A percentile compares a stretch with the other conserved stretches of the same genome.
Conservation (phyloP, 2,113 vertebrate genomes). For the Cygnus buccinator region DNA sequence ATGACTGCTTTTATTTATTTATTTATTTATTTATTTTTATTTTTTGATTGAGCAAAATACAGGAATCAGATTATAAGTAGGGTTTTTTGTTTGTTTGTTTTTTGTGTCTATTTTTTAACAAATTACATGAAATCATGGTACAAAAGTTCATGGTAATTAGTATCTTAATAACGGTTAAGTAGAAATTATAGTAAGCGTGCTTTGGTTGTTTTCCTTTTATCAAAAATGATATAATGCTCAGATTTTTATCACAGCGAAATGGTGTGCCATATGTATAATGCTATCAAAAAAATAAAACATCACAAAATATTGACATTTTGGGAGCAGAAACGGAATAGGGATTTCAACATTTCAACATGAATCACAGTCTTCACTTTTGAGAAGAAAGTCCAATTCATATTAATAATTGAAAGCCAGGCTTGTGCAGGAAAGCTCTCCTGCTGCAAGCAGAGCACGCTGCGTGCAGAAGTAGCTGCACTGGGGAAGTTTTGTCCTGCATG, state of each 20-base stretch:
- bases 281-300: not conserved
- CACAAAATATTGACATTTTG: constrained; percentile 24
- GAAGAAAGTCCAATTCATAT: not conserved
- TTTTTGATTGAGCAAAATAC: constrained; percentile 46
- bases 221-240: not conserved
- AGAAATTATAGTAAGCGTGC: not conserved
- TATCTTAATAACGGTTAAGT: not conserved
- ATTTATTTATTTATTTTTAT: not conserved
- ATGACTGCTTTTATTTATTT: not conserved
- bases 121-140: not conserved
- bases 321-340: not conserved
- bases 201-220: not conserved
- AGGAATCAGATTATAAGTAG: constrained; percentile 29
- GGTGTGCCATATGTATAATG: not conserved
- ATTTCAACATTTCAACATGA: not conserved
- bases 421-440: not conserved
- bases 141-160: constrained; percentile 35
- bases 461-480: rapidly evolving
- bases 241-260: not conserved
- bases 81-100: not conserved
- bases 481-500: not conserved
- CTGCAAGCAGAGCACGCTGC: rapidly evolving
- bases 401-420: not conserved
- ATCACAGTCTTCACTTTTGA: not conserved
- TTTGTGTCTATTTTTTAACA: not conserved